Conservation (phyloP, 2,888 invertebrate genomes). For the Encarsia formosa region DNA sequence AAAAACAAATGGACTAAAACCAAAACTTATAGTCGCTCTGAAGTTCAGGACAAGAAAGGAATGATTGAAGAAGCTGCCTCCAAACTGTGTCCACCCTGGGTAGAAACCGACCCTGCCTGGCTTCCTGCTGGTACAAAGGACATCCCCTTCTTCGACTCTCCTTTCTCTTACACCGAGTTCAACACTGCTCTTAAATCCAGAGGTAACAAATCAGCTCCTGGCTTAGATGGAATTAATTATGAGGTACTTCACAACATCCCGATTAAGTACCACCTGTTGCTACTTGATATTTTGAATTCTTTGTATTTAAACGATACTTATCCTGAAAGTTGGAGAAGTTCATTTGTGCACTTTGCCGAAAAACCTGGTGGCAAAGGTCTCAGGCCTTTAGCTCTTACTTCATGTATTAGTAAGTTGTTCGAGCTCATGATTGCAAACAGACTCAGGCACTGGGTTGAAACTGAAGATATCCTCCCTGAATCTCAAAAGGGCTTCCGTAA, state of each 20-base stretch:
- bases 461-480: constrained; percentile 16
- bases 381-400: no score
- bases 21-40: background rate
- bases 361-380: no score
- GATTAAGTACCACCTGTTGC: constrained; percentile 14
- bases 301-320: constrained; percentile 7
- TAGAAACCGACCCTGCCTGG: background rate
- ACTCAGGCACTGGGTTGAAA: constrained; percentile 23
- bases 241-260: constrained; percentile 16
- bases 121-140: background rate
- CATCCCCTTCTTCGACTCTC: constrained; percentile 4
- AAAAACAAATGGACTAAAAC: no score
- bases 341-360: constrained; percentile 17
- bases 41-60: background rate
- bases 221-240: constrained; percentile 26
- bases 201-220: constrained; percentile 26
- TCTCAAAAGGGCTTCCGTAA: constrained; percentile 24
- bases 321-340: constrained; percentile 14
- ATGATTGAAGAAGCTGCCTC: background rate
- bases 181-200: constrained; percentile 16
- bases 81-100: no score
- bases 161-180: constrained; percentile 21
- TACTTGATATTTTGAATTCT: constrained; percentile 27
- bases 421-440: constrained; percentile 24
- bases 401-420: constrained; percentile 25